Conservation (phyloP, 2,113 vertebrate genomes). For the Petaurus breviceps region DNA sequence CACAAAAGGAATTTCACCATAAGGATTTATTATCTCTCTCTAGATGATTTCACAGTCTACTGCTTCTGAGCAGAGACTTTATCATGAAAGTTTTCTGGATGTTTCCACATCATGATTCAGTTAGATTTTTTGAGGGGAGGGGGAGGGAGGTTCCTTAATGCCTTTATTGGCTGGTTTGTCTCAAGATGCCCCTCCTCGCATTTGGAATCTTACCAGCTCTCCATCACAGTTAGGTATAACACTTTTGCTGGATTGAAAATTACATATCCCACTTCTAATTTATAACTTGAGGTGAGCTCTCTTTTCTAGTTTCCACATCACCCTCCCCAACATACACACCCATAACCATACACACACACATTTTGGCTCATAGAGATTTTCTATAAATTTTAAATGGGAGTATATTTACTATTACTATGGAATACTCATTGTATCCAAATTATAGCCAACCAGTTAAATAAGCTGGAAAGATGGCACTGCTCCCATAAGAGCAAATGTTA, state of each 20-base stretch:
- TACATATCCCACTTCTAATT: conserved; percentile 18
- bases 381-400: conserved; percentile 27
- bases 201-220: background rate
- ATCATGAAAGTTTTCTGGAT: conserved; percentile 23
- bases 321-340: background rate
- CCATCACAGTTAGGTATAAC: background rate
- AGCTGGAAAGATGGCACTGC: conserved; percentile 20
- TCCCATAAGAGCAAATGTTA: conserved; percentile 27
- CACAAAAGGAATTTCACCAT: background rate
- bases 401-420: background rate
- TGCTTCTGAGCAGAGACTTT: conserved; percentile 6
- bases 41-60: conserved; percentile 3
- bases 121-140: background rate
- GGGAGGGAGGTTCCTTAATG: background rate
- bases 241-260: conserved; percentile 23
- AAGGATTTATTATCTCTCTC: background rate
- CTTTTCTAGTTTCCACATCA: background rate
- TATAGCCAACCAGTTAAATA: conserved; percentile 18
- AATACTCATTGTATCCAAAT: conserved; percentile 17
- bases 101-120: conserved; percentile 4
- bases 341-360: background rate
- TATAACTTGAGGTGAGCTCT: background rate
- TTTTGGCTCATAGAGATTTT: background rate
- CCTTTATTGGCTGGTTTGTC: conserved; percentile 14
- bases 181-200: background rate